phyloP scores from a whole-genome alignment of 2,113 vertebrate species.

The Saimiri boliviensis region DNA sequence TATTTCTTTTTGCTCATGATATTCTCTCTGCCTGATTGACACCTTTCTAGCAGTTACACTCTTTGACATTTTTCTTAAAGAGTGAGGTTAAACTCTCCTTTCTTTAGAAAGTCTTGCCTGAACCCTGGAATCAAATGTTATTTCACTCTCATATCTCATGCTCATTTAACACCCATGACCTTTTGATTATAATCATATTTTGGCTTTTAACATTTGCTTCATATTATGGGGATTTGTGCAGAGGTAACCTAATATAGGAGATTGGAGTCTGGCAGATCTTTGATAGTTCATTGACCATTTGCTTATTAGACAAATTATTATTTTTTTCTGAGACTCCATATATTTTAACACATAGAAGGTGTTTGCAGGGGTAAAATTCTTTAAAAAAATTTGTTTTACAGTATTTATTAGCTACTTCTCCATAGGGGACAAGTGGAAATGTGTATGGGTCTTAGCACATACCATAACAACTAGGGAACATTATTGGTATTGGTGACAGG shows the following conservation, averaged over 20 bases:
- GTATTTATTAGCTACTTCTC: not conserved
- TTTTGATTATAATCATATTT: not conserved
- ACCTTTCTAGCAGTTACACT: not conserved
- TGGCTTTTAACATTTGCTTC: not conserved
- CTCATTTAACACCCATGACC: not conserved
- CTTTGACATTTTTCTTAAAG: not conserved
- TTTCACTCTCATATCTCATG: not conserved
- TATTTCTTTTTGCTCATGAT: not conserved
- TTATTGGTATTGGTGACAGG: not conserved
- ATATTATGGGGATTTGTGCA: not conserved
- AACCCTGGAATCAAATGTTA: not conserved
- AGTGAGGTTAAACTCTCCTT: not conserved
- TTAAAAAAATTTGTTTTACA: not conserved
- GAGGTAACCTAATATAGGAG: not conserved
- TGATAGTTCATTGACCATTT: not conserved
- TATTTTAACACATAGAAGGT: not conserved
- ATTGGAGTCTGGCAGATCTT: not conserved
- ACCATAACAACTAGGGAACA: not conserved
- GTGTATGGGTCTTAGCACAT: not conserved
- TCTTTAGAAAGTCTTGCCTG: not conserved
- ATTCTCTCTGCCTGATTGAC: not conserved
- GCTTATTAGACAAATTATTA: not conserved
- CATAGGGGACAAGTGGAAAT: not conserved
- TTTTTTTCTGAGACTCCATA: not conserved
- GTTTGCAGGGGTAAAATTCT: not conserved